phyloP scores from a whole-genome alignment of 2,797 vertebrate species.

The Lagorchestes hirsutus region DNA sequence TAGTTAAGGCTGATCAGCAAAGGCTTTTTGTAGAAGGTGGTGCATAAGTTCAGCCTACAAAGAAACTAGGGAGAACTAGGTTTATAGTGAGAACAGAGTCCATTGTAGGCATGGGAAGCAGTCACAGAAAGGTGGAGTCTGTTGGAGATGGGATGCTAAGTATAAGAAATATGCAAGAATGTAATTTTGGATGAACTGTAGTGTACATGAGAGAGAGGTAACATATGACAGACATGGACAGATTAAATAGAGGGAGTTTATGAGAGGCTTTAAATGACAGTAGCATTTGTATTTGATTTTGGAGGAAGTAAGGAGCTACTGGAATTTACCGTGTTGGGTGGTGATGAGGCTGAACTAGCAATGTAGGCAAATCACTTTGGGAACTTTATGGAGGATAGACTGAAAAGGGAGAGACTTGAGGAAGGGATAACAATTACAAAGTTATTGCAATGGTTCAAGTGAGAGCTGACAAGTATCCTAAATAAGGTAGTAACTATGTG shows the following conservation, averaged over 20 bases:
- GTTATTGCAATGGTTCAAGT: background rate
- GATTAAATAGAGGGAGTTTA: background rate
- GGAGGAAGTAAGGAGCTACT: background rate
- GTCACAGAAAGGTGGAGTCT: background rate
- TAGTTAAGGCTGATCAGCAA: background rate
- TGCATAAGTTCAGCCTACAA: background rate
- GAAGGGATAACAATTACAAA: background rate
- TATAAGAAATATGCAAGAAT: background rate
- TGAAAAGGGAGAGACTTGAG: background rate
- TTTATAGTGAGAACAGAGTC: background rate
- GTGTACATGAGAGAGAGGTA: background rate
- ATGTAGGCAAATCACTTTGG: background rate
- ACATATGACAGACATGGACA: background rate
- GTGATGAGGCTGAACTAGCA: background rate
- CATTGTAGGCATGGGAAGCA: background rate
- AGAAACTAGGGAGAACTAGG: background rate
- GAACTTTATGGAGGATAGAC: background rate
- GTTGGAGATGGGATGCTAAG: background rate
- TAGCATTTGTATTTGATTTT: background rate
- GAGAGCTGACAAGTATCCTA: background rate
- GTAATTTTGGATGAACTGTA: background rate
- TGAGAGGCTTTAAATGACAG: background rate
- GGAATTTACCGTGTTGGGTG: background rate
- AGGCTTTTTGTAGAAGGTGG: background rate
- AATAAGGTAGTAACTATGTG: background rate